A percentile compares a stretch with the other conserved stretches of the same genome.
Conservation (phyloP, 2,888 invertebrate species). For the Ichneumoninae sp. region DNA sequence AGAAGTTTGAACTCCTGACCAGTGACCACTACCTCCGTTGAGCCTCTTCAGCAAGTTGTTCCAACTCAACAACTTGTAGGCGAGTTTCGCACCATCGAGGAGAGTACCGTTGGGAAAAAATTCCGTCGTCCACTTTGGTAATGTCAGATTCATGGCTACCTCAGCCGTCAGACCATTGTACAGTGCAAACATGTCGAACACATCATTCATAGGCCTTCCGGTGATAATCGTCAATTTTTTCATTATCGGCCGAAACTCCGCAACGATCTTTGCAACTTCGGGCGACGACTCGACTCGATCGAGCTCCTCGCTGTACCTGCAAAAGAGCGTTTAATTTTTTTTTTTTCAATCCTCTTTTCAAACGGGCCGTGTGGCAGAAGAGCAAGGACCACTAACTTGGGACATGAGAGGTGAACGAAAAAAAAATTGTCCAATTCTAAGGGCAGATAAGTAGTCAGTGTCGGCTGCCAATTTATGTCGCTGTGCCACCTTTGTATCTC, state of each 20-base stretch:
- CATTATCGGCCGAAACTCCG: conserved; percentile 67
- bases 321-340: neutral
- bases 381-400: conserved; percentile 7
- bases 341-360: neutral
- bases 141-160: conserved; percentile 85
- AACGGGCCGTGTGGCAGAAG: too few species aligned
- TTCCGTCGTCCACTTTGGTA: conserved; percentile 86
- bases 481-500: conserved; percentile 86
- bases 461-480: conserved; percentile 88
- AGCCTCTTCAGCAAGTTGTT: conserved; percentile 85
- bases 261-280: conserved; percentile 35
- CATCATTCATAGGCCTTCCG: conserved; percentile 68
- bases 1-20: too few species aligned
- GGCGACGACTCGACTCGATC: conserved; percentile 38
- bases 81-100: conserved; percentile 85
- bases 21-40: conserved; percentile 85
- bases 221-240: conserved; percentile 68
- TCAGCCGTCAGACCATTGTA: conserved; percentile 82
- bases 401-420: neutral
- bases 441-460: conserved; percentile 76
- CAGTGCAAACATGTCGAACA: conserved; percentile 72
- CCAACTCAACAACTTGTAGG: conserved; percentile 86
- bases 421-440: neutral
- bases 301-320: conserved; percentile 55
- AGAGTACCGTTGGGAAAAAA: conserved; percentile 85